These are phyloP conservation scores for Rhineura floridana DNA, from an alignment of 2,113 vertebrate genomes.

Conservation along the genomic window DNA sequence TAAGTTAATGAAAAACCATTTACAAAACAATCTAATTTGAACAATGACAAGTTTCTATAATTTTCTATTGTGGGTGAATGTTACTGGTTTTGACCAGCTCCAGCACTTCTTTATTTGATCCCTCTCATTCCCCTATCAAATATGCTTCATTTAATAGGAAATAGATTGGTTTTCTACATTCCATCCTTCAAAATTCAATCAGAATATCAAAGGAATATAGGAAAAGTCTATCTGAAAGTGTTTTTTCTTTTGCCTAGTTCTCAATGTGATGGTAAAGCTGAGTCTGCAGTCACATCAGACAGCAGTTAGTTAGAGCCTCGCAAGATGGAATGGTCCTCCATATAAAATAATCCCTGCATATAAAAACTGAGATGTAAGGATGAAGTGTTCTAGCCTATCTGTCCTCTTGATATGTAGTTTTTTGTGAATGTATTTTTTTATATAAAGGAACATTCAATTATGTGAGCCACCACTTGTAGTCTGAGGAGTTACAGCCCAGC, in stretches of 20 bases:
- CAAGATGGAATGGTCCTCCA: background rate
- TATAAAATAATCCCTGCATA: background rate
- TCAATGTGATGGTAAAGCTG: background rate
- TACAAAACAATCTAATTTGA: background rate
- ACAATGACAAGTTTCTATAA: background rate
- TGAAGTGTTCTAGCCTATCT: background rate
- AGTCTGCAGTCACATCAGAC: background rate
- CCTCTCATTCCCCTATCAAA: background rate
- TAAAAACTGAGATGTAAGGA: background rate
- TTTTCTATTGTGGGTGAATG: background rate
- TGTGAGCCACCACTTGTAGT: too few relatives aligned
- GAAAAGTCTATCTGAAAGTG: background rate
- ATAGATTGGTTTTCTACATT: conserved; percentile 4
- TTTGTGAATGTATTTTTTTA: too few relatives aligned
- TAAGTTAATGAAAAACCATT: background rate
- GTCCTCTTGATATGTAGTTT: background rate
- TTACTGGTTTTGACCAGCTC: background rate
- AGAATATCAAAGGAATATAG: background rate
- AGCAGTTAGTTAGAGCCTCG: background rate
- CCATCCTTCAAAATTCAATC: conserved; percentile 7
- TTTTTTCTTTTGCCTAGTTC: background rate
- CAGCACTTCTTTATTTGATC: background rate
- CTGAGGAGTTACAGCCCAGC: background rate
- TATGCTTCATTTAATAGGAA: conserved; percentile 1
- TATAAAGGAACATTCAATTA: too few relatives aligned